A percentile compares a stretch with the other conserved stretches of the same genome.
These are phyloP conservation scores for Centrocercus urophasianus DNA, from an alignment of 2,113 vertebrate genomes.

Conservation along the genomic window DNA sequence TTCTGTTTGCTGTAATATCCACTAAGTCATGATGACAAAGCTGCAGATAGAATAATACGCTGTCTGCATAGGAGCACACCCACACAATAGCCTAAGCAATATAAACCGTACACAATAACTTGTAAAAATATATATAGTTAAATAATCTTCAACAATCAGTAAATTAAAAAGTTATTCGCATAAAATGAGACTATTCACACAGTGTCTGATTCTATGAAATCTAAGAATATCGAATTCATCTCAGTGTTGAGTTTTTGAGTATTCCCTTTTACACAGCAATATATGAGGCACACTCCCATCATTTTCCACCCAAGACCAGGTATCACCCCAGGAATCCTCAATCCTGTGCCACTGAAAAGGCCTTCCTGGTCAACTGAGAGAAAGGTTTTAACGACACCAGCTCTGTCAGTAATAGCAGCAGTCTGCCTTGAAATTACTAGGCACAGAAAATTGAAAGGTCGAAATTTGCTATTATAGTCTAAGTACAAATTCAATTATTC, in stretches of 20 bases:
- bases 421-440: not conserved
- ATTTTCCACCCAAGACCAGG: not conserved
- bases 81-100: not conserved
- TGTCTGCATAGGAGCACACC: not conserved
- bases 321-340: not conserved
- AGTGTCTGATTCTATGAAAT: not conserved
- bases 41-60: not conserved
- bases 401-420: not conserved
- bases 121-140: not conserved
- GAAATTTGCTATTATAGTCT: not conserved
- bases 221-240: not conserved
- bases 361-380: not conserved
- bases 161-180: not conserved
- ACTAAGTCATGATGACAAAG: not conserved
- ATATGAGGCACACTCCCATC: not conserved
- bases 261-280: not conserved
- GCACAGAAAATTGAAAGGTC: not conserved
- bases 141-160: not conserved
- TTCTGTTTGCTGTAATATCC: not conserved
- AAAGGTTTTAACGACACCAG: not conserved
- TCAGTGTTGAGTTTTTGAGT: not conserved
- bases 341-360: not conserved
- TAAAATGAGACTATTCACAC: not conserved
- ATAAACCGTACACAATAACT: not conserved
- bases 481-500: not conserved